Evolutionary conservation across 2,888 invertebrate species (phyloP).

Genomic region (Andricus curvator): DNA sequence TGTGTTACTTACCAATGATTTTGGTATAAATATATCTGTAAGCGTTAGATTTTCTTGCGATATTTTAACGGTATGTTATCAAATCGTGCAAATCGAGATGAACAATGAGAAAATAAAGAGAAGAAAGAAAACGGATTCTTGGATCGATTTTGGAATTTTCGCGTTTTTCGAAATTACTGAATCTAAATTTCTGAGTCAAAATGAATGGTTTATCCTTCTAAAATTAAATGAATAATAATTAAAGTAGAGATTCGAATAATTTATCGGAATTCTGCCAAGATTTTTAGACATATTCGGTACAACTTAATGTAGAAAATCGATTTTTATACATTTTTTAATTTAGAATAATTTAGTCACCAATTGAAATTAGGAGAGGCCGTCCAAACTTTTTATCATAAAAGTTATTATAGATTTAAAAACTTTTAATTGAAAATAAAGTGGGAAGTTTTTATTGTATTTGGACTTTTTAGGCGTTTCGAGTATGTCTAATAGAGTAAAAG

Average conservation of each 20-base stretch:
- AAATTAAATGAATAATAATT: neutral
- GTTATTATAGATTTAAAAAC: neutral
- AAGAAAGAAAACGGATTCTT: constrained; percentile 26
- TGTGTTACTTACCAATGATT: constrained; percentile 25
- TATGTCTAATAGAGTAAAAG: neutral
- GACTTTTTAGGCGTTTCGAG: neutral
- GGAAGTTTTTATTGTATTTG: neutral
- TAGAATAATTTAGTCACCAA: neutral
- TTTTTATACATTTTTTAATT: neutral
- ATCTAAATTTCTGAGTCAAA: neutral
- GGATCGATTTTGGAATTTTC: neutral
- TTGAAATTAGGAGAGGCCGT: neutral
- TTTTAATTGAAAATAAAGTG: neutral
- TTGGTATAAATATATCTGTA: constrained; percentile 21
- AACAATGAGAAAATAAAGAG: neutral
- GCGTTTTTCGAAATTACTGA: neutral
- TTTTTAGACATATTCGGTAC: neutral
- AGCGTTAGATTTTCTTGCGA: neutral
- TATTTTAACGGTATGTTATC: constrained; percentile 1
- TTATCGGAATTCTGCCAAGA: neutral
- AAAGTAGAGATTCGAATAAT: neutral
- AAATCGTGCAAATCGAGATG: neutral
- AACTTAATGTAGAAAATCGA: neutral
- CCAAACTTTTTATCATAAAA: neutral
- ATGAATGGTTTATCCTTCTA: neutral